A percentile compares a stretch with the other conserved stretches of the same genome.
Conservation (phyloP, 2,113 vertebrate genomes). For the Sylvietta virens region DNA sequence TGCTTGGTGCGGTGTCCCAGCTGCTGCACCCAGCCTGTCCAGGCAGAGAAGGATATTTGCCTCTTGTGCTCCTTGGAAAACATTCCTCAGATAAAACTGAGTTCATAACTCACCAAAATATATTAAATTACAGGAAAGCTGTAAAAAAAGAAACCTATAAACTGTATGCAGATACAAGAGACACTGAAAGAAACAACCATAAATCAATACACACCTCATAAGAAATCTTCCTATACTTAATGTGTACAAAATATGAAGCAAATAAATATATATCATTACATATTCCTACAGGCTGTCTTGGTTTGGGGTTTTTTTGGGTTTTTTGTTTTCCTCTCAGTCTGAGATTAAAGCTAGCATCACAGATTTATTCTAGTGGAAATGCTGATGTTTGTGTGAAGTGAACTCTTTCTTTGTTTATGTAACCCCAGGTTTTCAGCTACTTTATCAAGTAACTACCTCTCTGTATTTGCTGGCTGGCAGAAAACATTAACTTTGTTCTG, state of each 20-base stretch:
- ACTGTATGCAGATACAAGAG: not conserved
- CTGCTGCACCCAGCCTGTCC: accelerated
- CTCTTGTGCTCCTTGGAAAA: not conserved
- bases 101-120: conserved; percentile 29
- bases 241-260: conserved; percentile 36
- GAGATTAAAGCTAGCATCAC: conserved; percentile 12
- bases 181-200: not conserved
- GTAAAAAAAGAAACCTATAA: conserved; percentile 28
- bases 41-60: not conserved
- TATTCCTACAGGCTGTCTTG: not conserved
- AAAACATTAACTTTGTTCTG: conserved; percentile 41
- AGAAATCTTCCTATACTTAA: conserved; percentile 5
- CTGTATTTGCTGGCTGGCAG: conserved; percentile 17
- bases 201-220: conserved; percentile 37
- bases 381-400: conserved; percentile 35
- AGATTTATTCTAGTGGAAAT: conserved; percentile 26
- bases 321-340: not conserved
- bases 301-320: not conserved
- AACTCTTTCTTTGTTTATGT: conserved; percentile 38
- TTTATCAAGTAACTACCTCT: conserved; percentile 51
- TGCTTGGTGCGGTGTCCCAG: accelerated
- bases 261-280: conserved; percentile 16
- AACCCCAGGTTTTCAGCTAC: conserved; percentile 39
- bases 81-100: conserved; percentile 21
- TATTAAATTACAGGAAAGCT: conserved; percentile 21